Evolutionary conservation across 2,113 vertebrate genomes (phyloP), one percentile per base, ranked within the genome.

Genomic region (Puntigrus tetrazona): DNA sequence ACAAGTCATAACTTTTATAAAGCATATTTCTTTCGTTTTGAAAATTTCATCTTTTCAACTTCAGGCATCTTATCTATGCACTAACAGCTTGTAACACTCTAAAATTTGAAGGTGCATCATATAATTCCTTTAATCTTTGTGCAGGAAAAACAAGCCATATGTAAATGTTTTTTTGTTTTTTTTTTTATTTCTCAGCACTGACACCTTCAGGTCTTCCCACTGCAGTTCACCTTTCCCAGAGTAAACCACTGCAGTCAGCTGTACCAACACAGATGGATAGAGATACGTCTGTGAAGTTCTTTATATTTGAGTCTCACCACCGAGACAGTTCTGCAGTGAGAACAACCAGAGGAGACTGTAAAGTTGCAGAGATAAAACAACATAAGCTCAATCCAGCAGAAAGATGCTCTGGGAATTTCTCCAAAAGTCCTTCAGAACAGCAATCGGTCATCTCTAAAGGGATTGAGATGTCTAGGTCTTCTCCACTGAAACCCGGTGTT

Each of bases 181-280:
- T 38, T 57, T 69, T 3, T 38, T 38, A 78, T 38, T 80, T 27
- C 73, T 84, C 14, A 11, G 70, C 31, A n/a, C 41, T 3, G 72
- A 9, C 78, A 25, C 3, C 83, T 81, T 82, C 74, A 90, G 82
- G 70, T 50, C 8, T 1, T 63, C 80, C 52, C 16, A 67, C 7
- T 31, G 38, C 36, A 78, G 70, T 34, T 4, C 3, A 8, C 59
- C 83, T 76, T 13, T 1, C 86, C 47, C 45, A 73, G 77, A 83
- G 78, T 27, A 89, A 75, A 59, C 67, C 70, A 11, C 38, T 69
- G 50, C 61, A 82, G 27, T 41, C 34, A 38, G 5, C 55, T 29
- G 25, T 4, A 11, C 59, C 41, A 5, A 22, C 55, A 63, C 36
- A 63, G 10, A 11, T 57, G 78, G 25, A 70, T 34, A 82, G 25